Evolutionary conservation across 1,140 invertebrate genomes (phyloP).

Genomic region (Hyles vespertilio): DNA sequence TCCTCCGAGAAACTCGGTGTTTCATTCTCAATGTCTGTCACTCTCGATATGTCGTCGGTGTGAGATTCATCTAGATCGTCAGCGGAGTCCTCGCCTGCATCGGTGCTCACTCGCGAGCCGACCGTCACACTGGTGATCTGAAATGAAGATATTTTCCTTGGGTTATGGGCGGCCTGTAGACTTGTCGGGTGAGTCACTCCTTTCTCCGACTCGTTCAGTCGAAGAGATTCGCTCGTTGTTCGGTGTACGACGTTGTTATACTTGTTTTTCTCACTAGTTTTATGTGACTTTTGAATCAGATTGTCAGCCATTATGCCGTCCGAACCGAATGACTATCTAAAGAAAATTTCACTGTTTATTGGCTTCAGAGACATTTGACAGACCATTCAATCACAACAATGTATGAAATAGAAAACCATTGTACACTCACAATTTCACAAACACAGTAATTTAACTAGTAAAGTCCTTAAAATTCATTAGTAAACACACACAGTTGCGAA

Average conservation of each 20-base stretch:
- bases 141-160: conserved; percentile 91
- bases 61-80: conserved; percentile 96
- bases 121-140: conserved; percentile 93
- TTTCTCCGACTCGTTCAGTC: conserved; percentile 80
- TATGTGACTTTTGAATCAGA: conserved; percentile 77
- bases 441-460: conserved; percentile 72
- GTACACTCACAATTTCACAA: conserved; percentile 75
- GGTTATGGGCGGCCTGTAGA: conserved; percentile 74
- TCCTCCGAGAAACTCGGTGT: conserved; percentile 91
- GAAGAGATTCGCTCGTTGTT: conserved; percentile 86
- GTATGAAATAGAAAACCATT: conserved; percentile 70
- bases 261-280: conserved; percentile 77
- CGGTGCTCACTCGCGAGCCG: conserved; percentile 85
- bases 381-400: conserved; percentile 68
- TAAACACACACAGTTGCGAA: conserved; percentile 76
- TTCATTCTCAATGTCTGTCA: conserved; percentile 89
- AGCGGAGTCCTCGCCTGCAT: conserved; percentile 93
- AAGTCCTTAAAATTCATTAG: conserved; percentile 75
- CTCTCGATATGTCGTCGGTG: conserved; percentile 89
- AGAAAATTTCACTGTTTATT: conserved; percentile 76
- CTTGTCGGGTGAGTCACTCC: conserved; percentile 73
- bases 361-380: conserved; percentile 74
- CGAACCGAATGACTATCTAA: conserved; percentile 76
- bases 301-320: conserved; percentile 77
- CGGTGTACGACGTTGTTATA: conserved; percentile 82